Conservation (phyloP, 2,888 invertebrate species). For the Agrochola circellaris region DNA sequence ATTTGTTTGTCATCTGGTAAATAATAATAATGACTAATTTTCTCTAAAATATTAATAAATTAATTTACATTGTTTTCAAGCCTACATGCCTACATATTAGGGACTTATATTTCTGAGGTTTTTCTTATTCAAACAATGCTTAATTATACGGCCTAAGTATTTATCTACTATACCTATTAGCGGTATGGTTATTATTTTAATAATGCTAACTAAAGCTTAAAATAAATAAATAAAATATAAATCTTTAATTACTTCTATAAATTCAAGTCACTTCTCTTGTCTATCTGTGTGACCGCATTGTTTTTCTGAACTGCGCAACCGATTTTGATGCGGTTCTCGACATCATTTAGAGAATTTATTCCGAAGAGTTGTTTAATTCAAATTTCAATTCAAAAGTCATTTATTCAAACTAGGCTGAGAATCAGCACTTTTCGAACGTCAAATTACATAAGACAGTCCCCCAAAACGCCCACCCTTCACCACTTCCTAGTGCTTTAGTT, state of each 20-base stretch:
- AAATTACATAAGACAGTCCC: no score
- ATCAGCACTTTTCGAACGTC: no score
- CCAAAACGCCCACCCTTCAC: no score
- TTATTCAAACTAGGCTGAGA: no score
- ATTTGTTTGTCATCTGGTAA: neutral
- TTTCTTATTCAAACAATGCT: slow-evolving; percentile 17
- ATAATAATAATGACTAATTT: neutral
- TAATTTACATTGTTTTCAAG: neutral
- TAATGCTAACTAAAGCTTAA: neutral
- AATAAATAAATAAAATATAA: neutral
- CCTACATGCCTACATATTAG: neutral
- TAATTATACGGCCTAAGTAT: neutral
- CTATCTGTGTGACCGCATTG: neutral
- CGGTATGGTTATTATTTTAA: neutral
- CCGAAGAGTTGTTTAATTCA: no score
- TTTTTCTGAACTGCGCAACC: neutral
- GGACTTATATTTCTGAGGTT: neutral
- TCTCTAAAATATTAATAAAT: neutral
- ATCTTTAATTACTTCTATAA: neutral
- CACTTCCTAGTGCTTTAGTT: no score
- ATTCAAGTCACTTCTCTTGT: neutral
- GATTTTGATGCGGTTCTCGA: neutral
- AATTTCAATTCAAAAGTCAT: no score
- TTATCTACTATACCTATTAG: slow-evolving; percentile 6
- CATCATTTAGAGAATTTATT: neutral